Percentiles rank a stretch among this genome's conserved stretches.
These are phyloP conservation scores for Drosophila prosaltans DNA, from an alignment of 1,140 invertebrate species.

Conservation along the genomic window DNA sequence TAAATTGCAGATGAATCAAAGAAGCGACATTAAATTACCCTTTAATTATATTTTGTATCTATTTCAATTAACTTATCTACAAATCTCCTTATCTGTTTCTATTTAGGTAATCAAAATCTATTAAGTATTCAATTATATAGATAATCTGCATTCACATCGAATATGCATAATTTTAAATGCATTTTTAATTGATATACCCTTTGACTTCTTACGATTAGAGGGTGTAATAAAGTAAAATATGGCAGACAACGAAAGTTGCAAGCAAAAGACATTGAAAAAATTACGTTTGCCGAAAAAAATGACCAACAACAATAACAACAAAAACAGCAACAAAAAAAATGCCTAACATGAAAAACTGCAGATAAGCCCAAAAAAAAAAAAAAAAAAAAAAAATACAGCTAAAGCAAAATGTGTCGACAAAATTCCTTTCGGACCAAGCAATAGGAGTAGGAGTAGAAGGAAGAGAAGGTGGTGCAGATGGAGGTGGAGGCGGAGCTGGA, in stretches of 20 bases:
- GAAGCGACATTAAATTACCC: too few species aligned
- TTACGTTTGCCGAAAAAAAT: constrained; percentile 59
- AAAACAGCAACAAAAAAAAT: constrained; percentile 32
- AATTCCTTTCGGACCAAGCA: constrained; percentile 56
- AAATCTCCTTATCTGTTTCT: too few species aligned
- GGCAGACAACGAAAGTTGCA: constrained; percentile 64
- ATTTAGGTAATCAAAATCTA: too few species aligned
- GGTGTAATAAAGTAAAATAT: constrained; percentile 40
- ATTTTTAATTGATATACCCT: not conserved
- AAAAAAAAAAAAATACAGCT: constrained; percentile 21
- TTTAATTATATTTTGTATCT: too few species aligned
- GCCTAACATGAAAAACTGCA: constrained; percentile 53
- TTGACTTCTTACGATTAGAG: constrained; percentile 26
- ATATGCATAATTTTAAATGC: too few species aligned
- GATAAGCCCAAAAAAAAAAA: constrained; percentile 36
- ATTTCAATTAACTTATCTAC: too few species aligned
- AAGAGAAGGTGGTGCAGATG: not conserved
- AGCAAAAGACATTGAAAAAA: constrained; percentile 63
- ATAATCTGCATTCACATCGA: too few species aligned
- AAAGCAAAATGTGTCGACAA: constrained; percentile 55
- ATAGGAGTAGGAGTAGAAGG: not conserved
- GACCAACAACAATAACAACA: not conserved
- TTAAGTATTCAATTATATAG: too few species aligned
- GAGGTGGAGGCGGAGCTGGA: not conserved
- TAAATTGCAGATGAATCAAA: too few species aligned